These are phyloP conservation scores for Hymenopus coronatus DNA, from an alignment of 2,888 invertebrate genomes.

Conservation along the genomic window DNA sequence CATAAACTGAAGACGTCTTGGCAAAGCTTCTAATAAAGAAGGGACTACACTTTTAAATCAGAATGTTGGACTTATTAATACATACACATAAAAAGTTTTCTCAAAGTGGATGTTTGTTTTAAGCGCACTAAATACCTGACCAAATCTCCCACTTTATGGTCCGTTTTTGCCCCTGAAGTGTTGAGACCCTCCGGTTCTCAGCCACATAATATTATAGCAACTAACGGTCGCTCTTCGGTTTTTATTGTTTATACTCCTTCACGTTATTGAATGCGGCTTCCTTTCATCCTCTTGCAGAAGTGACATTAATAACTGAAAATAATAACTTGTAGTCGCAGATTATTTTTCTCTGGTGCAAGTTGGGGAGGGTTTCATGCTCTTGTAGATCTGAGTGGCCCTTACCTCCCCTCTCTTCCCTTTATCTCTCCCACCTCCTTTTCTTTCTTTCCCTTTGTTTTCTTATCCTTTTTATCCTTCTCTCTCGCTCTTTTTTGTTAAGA, in stretches of 20 bases:
- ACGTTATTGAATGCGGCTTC: not conserved
- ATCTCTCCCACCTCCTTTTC: slow-evolving; percentile 29
- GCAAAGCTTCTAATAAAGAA: too few relatives aligned
- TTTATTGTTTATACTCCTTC: not conserved
- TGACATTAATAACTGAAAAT: not conserved
- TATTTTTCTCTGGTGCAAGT: not conserved
- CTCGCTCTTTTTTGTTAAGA: not conserved
- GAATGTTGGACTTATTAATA: too few relatives aligned
- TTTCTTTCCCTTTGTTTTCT: slow-evolving; percentile 26
- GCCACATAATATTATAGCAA: not conserved
- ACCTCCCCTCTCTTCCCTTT: slow-evolving; percentile 18
- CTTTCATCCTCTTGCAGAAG: not conserved
- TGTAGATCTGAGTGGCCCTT: slow-evolving; percentile 37
- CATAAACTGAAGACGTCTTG: too few relatives aligned
- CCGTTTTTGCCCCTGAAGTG: not conserved
- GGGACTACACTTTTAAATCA: too few relatives aligned
- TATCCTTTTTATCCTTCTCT: slow-evolving; percentile 1
- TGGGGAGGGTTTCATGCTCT: slow-evolving; percentile 27
- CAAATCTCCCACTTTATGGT: not conserved
- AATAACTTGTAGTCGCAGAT: not conserved
- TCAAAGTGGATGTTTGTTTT: not conserved
- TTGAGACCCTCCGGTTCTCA: not conserved
- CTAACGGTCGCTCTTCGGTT: not conserved
- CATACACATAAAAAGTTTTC: not conserved
- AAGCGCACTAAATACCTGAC: not conserved